A percentile compares a stretch with the other conserved stretches of the same genome.
Conservation (phyloP, 1,140 invertebrate genomes). For the Micrasema minimum region DNA sequence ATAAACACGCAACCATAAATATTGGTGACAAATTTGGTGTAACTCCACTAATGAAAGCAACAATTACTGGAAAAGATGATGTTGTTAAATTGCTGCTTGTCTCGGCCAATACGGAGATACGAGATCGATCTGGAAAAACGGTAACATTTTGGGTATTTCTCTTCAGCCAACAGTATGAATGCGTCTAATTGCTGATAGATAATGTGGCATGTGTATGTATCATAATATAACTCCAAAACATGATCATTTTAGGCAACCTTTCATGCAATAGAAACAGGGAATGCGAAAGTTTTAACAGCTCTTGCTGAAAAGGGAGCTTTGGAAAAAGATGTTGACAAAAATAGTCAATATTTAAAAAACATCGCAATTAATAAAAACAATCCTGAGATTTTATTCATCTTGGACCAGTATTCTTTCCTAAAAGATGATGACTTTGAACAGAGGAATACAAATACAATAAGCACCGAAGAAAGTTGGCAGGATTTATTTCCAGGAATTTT, state of each 20-base stretch:
- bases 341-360: slow-evolving; percentile 59
- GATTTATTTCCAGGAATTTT: slow-evolving; percentile 33
- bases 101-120: slow-evolving; percentile 65
- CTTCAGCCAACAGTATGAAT: too few species aligned
- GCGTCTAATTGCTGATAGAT: too few species aligned
- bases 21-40: slow-evolving; percentile 63
- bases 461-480: neutral
- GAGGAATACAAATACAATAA: neutral
- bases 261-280: slow-evolving; percentile 60
- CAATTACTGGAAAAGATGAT: slow-evolving; percentile 58
- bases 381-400: slow-evolving; percentile 58
- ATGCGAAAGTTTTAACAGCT: slow-evolving; percentile 62
- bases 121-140: slow-evolving; percentile 66
- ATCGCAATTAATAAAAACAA: slow-evolving; percentile 64
- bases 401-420: slow-evolving; percentile 50
- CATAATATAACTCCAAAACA: too few species aligned
- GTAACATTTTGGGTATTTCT: too few species aligned
- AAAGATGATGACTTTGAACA: slow-evolving; percentile 13
- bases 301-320: slow-evolving; percentile 64
- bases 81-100: slow-evolving; percentile 64
- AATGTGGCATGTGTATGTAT: too few species aligned
- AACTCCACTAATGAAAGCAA: slow-evolving; percentile 69
- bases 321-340: slow-evolving; percentile 60
- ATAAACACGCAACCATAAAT: slow-evolving; percentile 59
- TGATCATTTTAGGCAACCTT: slow-evolving; percentile 37